Evolutionary conservation across 2,888 invertebrate genomes (phyloP), one percentile per base, ranked within the genome.

Genomic region (Lottia gigantea): DNA sequence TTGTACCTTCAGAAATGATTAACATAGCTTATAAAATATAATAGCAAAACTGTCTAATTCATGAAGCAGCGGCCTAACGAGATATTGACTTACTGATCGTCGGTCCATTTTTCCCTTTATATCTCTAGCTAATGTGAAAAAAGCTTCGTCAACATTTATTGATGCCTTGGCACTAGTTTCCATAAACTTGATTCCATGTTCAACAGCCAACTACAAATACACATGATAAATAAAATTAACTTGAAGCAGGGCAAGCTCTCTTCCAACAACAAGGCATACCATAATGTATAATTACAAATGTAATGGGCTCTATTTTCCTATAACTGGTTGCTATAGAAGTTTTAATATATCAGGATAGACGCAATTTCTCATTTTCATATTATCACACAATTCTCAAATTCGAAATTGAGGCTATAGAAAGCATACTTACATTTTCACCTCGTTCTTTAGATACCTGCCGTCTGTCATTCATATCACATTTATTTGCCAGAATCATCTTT

Each of bases 141-240:
- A 99, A 71, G 98, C 97, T 84, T 95, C 95, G 90, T 99, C 98
- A 65, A 99, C 97, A 89, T 98, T 97, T 89, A 97, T 94, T 89
- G 97, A 96, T 79, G 96, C 94, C 91, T 99, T 99, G 70, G 99
- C 99, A 82, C 97, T 97, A 68, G 98, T 99, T 91, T 99, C 99
- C 92, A 99, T 94, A 91, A 99, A 99, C 91, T 97, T 97, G 83
- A 99, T 98, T 86, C 96, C 95, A 91, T 98, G 98, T 90, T 98
- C 98, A 86, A 97, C 92, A 74, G 98, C 98, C 89, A 98, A 92
- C 91, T 97, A 94, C n/a, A 80, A 79, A 66, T 62, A 66, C 49
- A 72, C 67, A 64, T 15, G 6, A 14, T 6, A 40, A 40, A 31
- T n/a, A n/a, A n/a, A n/a, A n/a, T n/a, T n/a, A n/a, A n/a, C n/a